These are phyloP conservation scores for Lamellibrachia columna DNA, from an alignment of 2,888 invertebrate species.

Conservation along the genomic window DNA sequence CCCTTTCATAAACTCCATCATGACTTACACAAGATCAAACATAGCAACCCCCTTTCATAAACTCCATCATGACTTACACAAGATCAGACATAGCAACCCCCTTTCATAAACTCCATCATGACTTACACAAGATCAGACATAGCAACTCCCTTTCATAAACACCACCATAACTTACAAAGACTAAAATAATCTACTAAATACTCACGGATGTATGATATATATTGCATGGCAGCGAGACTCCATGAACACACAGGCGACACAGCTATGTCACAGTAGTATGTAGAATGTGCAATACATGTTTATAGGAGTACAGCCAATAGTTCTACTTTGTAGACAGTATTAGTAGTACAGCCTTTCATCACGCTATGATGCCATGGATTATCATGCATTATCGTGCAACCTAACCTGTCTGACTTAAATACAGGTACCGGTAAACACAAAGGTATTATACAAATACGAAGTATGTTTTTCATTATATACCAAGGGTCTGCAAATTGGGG, in stretches of 20 bases:
- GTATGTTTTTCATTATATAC: neutral
- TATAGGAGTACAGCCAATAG: neutral
- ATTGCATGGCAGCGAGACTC: neutral
- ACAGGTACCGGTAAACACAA: neutral
- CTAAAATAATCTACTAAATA: neutral
- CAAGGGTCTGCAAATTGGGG: neutral
- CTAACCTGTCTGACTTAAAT: neutral
- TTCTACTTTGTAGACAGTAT: neutral
- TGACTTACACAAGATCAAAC: too few species aligned
- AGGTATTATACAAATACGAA: neutral
- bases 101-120: too few species aligned
- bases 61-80: too few species aligned
- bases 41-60: too few species aligned
- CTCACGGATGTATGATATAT: neutral
- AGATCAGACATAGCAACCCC: too few species aligned
- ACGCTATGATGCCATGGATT: neutral
- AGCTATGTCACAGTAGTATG: neutral
- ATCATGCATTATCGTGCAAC: neutral
- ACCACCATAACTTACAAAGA: neutral
- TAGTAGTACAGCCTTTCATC: neutral
- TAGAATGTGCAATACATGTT: neutral
- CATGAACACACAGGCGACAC: neutral
- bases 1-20: too few species aligned
- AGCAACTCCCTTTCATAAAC: too few species aligned
- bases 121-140: too few species aligned